phyloP scores from a whole-genome alignment of 1,140 invertebrate species.

The Scaptomyza hsui region DNA sequence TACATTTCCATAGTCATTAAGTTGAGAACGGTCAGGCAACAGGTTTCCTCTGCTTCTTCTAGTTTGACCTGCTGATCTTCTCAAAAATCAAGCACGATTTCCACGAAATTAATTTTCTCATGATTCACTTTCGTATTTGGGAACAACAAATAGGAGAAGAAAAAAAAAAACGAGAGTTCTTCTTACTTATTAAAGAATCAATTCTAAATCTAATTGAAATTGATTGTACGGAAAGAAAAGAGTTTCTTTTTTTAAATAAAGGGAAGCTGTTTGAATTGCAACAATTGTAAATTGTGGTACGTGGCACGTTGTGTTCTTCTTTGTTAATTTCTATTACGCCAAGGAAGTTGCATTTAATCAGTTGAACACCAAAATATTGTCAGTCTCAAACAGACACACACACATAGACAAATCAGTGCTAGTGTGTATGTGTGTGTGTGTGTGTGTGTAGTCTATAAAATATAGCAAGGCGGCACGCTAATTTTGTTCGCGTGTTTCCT shows the following conservation, averaged over 20 bases:
- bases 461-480: slow-evolving; percentile 77
- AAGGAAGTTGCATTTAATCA: slow-evolving; percentile 77
- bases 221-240: slow-evolving; percentile 49
- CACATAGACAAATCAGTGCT: slow-evolving; percentile 58
- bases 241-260: slow-evolving; percentile 21
- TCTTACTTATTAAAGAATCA: too few species aligned
- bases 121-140: slow-evolving; percentile 54
- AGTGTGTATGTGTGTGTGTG: slow-evolving; percentile 42
- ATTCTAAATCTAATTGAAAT: slow-evolving; percentile 67
- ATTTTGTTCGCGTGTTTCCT: slow-evolving; percentile 81
- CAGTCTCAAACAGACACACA: slow-evolving; percentile 7
- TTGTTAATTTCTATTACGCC: slow-evolving; percentile 53
- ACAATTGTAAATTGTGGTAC: slow-evolving; percentile 34
- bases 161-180: slow-evolving; percentile 33
- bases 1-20: slow-evolving; percentile 61
- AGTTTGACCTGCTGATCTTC: slow-evolving; percentile 44
- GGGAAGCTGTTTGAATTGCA: slow-evolving; percentile 25
- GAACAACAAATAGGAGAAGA: neutral
- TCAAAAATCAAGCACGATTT: slow-evolving; percentile 71
- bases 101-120: slow-evolving; percentile 75
- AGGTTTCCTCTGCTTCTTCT: slow-evolving; percentile 8
- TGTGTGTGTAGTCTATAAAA: slow-evolving; percentile 44
- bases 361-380: slow-evolving; percentile 37
- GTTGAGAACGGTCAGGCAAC: slow-evolving; percentile 49
- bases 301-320: slow-evolving; percentile 12